These are phyloP conservation scores for Poecile atricapillus DNA, from an alignment of 2,113 vertebrate genomes.

Conservation along the genomic window DNA sequence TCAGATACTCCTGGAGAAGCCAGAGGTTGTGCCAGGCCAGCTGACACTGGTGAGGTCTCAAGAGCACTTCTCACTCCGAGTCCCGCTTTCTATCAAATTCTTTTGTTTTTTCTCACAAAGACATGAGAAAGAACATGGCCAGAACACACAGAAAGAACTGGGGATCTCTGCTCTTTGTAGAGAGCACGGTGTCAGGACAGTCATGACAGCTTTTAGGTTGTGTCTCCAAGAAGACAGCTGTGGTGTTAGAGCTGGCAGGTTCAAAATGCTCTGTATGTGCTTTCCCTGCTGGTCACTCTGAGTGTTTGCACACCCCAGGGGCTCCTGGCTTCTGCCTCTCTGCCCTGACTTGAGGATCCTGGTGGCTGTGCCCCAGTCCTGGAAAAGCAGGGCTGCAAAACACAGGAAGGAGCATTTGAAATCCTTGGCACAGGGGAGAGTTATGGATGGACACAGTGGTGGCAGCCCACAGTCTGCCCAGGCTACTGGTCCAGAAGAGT, in stretches of 20 bases:
- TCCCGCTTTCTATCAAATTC: neutral
- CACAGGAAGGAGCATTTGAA: neutral
- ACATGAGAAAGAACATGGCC: neutral
- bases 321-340: neutral
- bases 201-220: neutral
- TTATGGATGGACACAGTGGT: neutral
- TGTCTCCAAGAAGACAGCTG: neutral
- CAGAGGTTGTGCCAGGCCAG: neutral
- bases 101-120: neutral
- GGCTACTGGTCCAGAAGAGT: no score
- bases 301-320: neutral
- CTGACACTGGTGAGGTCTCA: neutral
- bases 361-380: neutral
- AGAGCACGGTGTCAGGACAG: neutral
- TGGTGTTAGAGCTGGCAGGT: neutral
- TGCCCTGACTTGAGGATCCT: neutral
- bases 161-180: neutral
- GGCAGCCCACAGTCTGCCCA: neutral
- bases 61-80: accelerated
- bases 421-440: neutral
- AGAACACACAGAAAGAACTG: neutral
- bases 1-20: neutral
- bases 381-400: neutral
- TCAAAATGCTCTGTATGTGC: neutral
- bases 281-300: neutral